Evolutionary conservation across 2,113 vertebrate genomes (phyloP).

Genomic region (Balaenoptera acutorostrata): DNA sequence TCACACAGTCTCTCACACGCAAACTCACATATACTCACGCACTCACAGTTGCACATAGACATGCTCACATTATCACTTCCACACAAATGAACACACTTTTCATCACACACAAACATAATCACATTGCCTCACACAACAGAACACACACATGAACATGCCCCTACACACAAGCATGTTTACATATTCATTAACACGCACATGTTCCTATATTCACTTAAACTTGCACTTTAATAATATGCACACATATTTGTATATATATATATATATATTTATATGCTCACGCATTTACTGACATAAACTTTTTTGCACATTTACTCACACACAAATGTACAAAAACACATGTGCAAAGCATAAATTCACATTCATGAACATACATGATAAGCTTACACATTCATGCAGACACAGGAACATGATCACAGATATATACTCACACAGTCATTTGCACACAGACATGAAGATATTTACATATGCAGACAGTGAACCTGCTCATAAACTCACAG

Average conservation of each 20-base stretch:
- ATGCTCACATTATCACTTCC: background rate
- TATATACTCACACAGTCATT: background rate
- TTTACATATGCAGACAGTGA: background rate
- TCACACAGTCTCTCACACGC: background rate
- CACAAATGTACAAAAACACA: background rate
- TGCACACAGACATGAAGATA: background rate
- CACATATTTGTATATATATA: background rate
- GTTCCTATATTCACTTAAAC: background rate
- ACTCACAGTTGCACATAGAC: background rate
- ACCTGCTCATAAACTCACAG: background rate
- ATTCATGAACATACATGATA: background rate
- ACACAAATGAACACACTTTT: background rate
- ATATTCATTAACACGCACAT: background rate
- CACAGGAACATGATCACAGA: background rate
- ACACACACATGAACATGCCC: background rate
- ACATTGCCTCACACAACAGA: background rate
- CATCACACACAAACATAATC: background rate
- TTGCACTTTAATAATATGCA: background rate
- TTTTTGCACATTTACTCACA: background rate
- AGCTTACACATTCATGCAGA: background rate
- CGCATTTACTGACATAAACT: background rate
- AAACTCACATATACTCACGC: background rate
- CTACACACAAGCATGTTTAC: background rate
- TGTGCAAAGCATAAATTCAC: background rate
- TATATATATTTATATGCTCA: background rate